These are phyloP conservation scores for Euglossa dilemma DNA, from an alignment of 1,140 invertebrate species.

Conservation along the genomic window DNA sequence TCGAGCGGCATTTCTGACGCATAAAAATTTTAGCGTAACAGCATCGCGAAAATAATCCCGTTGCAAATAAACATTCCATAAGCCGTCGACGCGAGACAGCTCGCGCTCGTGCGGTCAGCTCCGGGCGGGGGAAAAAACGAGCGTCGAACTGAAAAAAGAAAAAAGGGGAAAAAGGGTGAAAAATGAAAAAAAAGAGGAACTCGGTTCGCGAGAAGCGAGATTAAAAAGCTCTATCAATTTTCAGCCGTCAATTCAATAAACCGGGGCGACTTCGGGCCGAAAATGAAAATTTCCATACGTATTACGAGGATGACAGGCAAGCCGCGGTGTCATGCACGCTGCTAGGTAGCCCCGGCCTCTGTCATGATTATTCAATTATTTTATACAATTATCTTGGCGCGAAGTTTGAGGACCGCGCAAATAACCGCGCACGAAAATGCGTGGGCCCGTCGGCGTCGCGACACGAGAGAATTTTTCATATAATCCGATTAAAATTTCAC, in stretches of 20 bases:
- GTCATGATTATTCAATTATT: conserved; percentile 40
- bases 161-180: background rate
- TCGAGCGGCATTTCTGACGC: no score
- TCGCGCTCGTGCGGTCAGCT: no score
- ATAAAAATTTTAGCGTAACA: no score
- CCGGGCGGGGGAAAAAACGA: background rate
- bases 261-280: background rate
- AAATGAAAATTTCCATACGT: conserved; percentile 43
- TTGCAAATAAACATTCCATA: background rate
- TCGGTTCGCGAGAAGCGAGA: background rate
- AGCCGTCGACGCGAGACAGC: no score
- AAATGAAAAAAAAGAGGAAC: background rate
- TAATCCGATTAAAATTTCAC: conserved; percentile 44
- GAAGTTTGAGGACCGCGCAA: conserved; percentile 26
- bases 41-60: no score
- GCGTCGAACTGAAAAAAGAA: background rate
- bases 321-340: background rate
- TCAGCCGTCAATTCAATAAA: conserved; percentile 27
- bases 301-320: conserved; percentile 17
- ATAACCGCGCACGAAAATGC: conserved; percentile 34
- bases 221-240: conserved; percentile 41
- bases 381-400: conserved; percentile 32
- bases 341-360: background rate
- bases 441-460: background rate
- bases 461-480: conserved; percentile 17